Evolutionary conservation across 1,140 invertebrate species (phyloP).

Genomic region (Trichonephila clavata): DNA sequence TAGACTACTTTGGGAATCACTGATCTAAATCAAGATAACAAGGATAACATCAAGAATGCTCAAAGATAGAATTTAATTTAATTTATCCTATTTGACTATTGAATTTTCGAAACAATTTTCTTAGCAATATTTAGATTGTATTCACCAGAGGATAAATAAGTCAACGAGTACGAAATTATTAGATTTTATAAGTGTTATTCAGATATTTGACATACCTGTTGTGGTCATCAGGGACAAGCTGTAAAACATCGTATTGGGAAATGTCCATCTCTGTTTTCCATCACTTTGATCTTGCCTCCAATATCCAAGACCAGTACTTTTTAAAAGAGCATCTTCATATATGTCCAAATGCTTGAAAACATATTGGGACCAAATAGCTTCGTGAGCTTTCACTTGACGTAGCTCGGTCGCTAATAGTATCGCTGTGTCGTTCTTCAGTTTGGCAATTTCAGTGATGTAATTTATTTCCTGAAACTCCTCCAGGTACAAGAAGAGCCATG

Average conservation of each 20-base stretch:
- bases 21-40: too few relatives aligned
- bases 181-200: too few relatives aligned
- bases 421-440: constrained; percentile 70
- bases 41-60: too few relatives aligned
- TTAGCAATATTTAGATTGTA: too few relatives aligned
- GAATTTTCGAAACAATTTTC: too few relatives aligned
- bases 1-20: too few relatives aligned
- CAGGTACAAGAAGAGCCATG: background rate
- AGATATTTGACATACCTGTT: constrained; percentile 21
- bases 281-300: background rate
- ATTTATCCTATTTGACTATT: too few relatives aligned
- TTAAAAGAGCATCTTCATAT: constrained; percentile 65
- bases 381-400: constrained; percentile 66
- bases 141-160: too few relatives aligned
- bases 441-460: background rate
- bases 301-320: constrained; percentile 43
- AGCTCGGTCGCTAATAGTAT: constrained; percentile 73
- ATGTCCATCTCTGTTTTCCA: constrained; percentile 19
- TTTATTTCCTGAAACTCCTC: background rate
- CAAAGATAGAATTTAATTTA: too few relatives aligned
- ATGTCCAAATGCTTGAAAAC: constrained; percentile 64
- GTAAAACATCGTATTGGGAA: constrained; percentile 18
- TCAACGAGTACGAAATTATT: too few relatives aligned
- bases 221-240: constrained; percentile 64
- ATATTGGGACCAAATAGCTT: constrained; percentile 61